These are phyloP conservation scores for Ovibos moschatus DNA, from an alignment of 2,113 vertebrate genomes.

Conservation along the genomic window DNA sequence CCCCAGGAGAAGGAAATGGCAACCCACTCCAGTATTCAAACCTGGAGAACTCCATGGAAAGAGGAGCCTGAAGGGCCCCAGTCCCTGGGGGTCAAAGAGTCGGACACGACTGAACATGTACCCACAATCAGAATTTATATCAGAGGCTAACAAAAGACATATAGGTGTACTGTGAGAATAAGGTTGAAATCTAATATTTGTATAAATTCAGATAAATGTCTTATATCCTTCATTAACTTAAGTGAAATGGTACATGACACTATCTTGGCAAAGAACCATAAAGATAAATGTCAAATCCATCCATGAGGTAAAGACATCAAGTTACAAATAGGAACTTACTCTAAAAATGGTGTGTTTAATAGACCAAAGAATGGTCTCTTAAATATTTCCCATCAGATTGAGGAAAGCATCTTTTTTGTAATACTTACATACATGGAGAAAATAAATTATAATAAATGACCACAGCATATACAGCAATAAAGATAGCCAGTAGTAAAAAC, in stretches of 20 bases:
- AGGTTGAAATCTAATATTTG: not conserved
- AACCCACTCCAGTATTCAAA: not conserved
- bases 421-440: not conserved
- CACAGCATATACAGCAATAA: not conserved
- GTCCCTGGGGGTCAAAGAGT: not conserved
- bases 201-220: not conserved
- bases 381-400: not conserved
- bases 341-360: not conserved
- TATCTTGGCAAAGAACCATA: not conserved
- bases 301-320: not conserved
- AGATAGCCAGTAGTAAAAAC: not conserved
- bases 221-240: not conserved
- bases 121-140: not conserved
- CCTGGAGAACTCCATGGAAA: not conserved
- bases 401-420: not conserved
- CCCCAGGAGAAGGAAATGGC: not conserved
- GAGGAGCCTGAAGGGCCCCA: not conserved
- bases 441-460: not conserved
- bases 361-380: not conserved
- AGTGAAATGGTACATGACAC: not conserved
- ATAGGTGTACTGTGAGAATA: not conserved
- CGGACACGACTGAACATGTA: accelerated
- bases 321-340: not conserved
- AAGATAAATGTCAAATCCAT: not conserved
- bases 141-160: not conserved